phyloP scores from a whole-genome alignment of 1,140 invertebrate species.

The Formica exsecta region DNA sequence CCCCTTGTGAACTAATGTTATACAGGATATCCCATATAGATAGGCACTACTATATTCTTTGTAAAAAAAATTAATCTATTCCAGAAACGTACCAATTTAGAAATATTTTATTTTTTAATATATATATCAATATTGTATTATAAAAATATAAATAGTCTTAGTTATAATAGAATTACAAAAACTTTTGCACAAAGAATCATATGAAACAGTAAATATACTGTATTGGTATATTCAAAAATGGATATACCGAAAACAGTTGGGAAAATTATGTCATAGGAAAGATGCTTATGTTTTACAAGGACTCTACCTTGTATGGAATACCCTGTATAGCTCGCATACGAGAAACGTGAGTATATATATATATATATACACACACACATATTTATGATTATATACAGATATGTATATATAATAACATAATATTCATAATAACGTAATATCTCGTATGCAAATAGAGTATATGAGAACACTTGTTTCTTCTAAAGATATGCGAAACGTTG shows the following conservation, averaged over 20 bases:
- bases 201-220: too few species aligned
- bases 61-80: too few species aligned
- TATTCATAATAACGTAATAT: conserved; percentile 23
- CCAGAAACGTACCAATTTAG: background rate
- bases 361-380: background rate
- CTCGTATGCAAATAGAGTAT: conserved; percentile 15
- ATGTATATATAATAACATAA: conserved; percentile 54
- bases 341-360: background rate
- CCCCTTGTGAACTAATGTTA: background rate
- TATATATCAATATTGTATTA: too few species aligned
- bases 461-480: conserved; percentile 10
- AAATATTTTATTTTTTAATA: background rate
- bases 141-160: too few species aligned
- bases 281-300: too few species aligned
- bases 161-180: too few species aligned
- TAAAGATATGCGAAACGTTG: conserved; percentile 38
- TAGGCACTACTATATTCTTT: too few species aligned
- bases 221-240: too few species aligned
- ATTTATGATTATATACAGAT: conserved; percentile 38
- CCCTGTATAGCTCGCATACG: background rate
- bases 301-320: too few species aligned
- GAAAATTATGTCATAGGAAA: too few species aligned
- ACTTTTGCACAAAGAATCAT: too few species aligned
- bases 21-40: background rate
- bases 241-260: too few species aligned